A percentile compares a stretch with the other conserved stretches of the same genome.
These are phyloP conservation scores for Darevskia nairensis DNA, from an alignment of 2,797 vertebrate genomes.

Conservation along the genomic window DNA sequence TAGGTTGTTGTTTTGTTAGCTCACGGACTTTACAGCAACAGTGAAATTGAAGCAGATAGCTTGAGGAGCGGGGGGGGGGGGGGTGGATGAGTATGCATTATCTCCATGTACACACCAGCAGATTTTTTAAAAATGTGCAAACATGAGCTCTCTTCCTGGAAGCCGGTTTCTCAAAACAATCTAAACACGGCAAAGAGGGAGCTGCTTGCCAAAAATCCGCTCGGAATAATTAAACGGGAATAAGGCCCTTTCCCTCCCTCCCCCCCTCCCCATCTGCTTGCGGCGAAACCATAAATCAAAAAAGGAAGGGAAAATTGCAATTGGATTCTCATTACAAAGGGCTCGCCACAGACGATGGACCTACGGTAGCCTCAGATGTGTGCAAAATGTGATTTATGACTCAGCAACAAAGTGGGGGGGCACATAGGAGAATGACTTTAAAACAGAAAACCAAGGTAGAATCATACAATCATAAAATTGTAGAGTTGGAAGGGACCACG, in stretches of 20 bases:
- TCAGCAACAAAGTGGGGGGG: neutral
- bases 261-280: conserved; percentile 48
- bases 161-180: conserved; percentile 62
- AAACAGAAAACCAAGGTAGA: neutral
- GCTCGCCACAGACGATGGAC: neutral
- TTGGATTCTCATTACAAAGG: neutral
- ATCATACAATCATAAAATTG: no score
- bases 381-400: neutral
- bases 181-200: conserved; percentile 55
- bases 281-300: conserved; percentile 30
- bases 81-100: neutral
- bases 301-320: conserved; percentile 12
- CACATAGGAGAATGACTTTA: neutral
- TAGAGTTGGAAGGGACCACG: no score
- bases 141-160: conserved; percentile 55
- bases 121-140: conserved; percentile 59
- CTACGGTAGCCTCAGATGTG: neutral
- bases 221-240: conserved; percentile 59
- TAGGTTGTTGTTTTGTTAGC: conserved; percentile 12
- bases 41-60: conserved; percentile 13
- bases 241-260: neutral
- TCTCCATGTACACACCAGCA: conserved; percentile 31
- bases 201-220: conserved; percentile 65
- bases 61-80: no score
- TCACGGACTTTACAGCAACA: conserved; percentile 10